Base-by-base conservation (phyloP, 2,888 invertebrate species). In the Cataglyphis altisquamis region DNA sequence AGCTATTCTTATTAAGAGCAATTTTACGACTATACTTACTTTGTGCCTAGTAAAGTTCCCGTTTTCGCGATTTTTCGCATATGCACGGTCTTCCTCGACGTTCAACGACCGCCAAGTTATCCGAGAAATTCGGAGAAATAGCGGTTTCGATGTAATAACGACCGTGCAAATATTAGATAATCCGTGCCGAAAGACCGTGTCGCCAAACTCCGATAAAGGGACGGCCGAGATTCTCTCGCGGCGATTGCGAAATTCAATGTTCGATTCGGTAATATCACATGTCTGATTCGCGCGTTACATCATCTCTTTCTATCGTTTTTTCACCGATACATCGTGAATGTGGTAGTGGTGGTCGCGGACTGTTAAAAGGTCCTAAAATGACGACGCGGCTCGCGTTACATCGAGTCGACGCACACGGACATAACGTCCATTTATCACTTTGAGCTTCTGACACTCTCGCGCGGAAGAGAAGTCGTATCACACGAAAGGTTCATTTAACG, bases 201-300 rank as follows among this genome's bases (percentile, higher is more conserved):
- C 64, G 60, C 32, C 70, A 45, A 78, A 75, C 63, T 84, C 52
- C 52, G 74, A 87, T 82, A 66, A 82, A 80, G 67, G 75, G 68
- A 78, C 60, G 55, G 55, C 32, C 67, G 70, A 73, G 29, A 36
- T 81, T 70, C 68, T 83, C 57, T n/a, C 52, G 45, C 15, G 74
- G 64, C 68, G 62, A 15, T 88, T 83, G 80, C 74, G 83, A 88
- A 84, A 87, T 78, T 32, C 39, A 21, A 60, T 29, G 68, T 83
- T 86, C 80, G 52, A 57, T 45, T 52, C 29, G 63, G 60, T 81
- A 81, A 88, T 84, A 83, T 78, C 70, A 57, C 82, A 78, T 4
- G 74, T 85, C 85, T 82, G 83, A 85, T 88, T 88, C 63, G 78
- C 82, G 78, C 78, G 81, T 88, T 88, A 75, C 87, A 81, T 88